Conservation (phyloP, 2,113 vertebrate species). For the Mesoclemmys tuberculata region DNA sequence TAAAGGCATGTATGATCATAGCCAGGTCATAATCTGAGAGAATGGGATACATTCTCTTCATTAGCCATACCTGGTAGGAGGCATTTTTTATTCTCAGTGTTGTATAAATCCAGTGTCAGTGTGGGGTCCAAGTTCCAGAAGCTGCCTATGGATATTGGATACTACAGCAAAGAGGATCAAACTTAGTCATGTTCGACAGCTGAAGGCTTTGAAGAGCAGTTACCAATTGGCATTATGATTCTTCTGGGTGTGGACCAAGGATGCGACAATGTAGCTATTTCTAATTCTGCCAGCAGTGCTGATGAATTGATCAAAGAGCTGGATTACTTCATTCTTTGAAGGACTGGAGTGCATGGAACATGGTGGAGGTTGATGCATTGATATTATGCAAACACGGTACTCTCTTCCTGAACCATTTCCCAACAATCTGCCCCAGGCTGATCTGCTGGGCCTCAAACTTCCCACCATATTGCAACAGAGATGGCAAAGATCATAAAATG, state of each 20-base stretch:
- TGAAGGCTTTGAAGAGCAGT: neutral
- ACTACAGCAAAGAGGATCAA: neutral
- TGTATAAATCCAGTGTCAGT: neutral
- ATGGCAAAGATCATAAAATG: neutral
- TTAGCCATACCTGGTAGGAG: neutral
- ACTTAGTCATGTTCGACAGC: neutral
- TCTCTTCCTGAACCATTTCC: neutral
- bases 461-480: neutral
- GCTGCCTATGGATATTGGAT: rapidly evolving
- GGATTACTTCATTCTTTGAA: neutral
- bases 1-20: neutral
- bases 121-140: neutral
- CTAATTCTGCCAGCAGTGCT: neutral
- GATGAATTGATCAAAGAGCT: neutral
- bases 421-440: neutral
- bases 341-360: neutral
- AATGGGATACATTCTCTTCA: neutral
- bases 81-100: neutral
- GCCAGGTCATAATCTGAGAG: neutral
- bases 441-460: neutral
- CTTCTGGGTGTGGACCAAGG: neutral
- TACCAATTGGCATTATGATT: neutral
- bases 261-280: neutral
- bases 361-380: neutral
- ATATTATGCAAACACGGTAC: neutral